Conservation (phyloP, 2,888 invertebrate genomes). For the Andrena flavipes region DNA sequence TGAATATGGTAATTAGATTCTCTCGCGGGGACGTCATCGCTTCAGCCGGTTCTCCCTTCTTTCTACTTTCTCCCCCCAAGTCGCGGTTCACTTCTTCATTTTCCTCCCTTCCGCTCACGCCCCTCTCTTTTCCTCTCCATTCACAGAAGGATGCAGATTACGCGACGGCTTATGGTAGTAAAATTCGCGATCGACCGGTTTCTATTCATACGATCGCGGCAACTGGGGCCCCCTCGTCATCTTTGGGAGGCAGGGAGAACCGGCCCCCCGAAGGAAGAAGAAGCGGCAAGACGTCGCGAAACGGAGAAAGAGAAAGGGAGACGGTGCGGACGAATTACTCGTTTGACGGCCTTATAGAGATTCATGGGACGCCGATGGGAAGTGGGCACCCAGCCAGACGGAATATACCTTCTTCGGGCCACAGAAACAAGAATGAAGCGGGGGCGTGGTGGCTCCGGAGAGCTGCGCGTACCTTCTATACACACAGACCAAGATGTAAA, state of each 20-base stretch:
- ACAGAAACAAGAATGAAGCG: conserved; percentile 67
- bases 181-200: conserved; percentile 61
- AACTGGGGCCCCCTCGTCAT: conserved; percentile 54
- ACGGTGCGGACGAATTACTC: conserved; percentile 78
- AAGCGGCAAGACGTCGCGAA: conserved; percentile 26
- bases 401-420: conserved; percentile 49
- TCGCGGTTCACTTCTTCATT: conserved; percentile 29
- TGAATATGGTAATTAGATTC: conserved; percentile 76
- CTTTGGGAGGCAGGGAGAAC: conserved; percentile 52
- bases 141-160: conserved; percentile 46
- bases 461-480: conserved; percentile 10
- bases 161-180: conserved; percentile 47
- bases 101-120: conserved; percentile 30
- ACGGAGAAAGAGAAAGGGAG: conserved; percentile 58
- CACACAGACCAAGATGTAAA: no score
- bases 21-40: conserved; percentile 70
- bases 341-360: conserved; percentile 82
- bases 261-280: background rate
- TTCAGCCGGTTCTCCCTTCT: conserved; percentile 54
- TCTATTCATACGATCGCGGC: conserved; percentile 59
- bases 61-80: background rate
- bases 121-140: conserved; percentile 17
- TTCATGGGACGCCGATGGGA: conserved; percentile 77
- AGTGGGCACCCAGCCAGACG: conserved; percentile 67
- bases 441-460: conserved; percentile 67